Evolutionary conservation across 1,140 invertebrate species (phyloP).

Genomic region (Aphaenogaster floridana): DNA sequence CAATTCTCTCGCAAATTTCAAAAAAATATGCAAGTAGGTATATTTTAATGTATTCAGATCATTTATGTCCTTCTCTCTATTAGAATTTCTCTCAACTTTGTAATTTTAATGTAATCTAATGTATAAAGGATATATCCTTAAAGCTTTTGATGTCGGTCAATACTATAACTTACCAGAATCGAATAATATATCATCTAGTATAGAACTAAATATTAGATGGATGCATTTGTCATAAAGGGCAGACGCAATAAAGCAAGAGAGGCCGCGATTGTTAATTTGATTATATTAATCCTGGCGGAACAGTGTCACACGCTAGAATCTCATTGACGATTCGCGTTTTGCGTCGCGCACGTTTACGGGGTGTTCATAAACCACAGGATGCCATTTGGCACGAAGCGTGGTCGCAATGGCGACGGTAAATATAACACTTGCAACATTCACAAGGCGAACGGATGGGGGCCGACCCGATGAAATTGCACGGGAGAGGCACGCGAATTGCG

Average conservation of each 20-base stretch:
- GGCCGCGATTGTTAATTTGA: conserved; percentile 12
- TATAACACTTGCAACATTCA: background rate
- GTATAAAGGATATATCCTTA: background rate
- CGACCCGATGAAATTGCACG: conserved; percentile 10
- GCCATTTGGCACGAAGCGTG: conserved; percentile 27
- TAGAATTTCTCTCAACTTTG: background rate
- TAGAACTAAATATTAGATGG: conserved; percentile 12
- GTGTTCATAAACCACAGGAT: conserved; percentile 32
- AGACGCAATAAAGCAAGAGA: background rate
- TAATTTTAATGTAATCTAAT: background rate
- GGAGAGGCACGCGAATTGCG: background rate
- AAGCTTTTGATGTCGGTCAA: background rate
- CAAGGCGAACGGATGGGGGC: background rate
- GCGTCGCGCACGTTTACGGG: background rate
- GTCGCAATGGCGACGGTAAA: conserved; percentile 11
- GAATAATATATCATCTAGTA: background rate
- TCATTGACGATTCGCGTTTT: conserved; percentile 20
- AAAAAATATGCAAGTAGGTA: background rate
- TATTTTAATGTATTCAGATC: background rate
- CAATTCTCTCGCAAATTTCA: background rate
- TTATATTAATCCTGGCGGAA: conserved; percentile 39
- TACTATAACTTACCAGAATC: background rate
- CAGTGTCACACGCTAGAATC: background rate
- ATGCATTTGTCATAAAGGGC: conserved; percentile 1
- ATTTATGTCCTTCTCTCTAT: background rate